Percentiles rank a stretch among this genome's conserved stretches.
phyloP scores from a whole-genome alignment of 2,888 invertebrate genomes.

The Acleris cristana region DNA sequence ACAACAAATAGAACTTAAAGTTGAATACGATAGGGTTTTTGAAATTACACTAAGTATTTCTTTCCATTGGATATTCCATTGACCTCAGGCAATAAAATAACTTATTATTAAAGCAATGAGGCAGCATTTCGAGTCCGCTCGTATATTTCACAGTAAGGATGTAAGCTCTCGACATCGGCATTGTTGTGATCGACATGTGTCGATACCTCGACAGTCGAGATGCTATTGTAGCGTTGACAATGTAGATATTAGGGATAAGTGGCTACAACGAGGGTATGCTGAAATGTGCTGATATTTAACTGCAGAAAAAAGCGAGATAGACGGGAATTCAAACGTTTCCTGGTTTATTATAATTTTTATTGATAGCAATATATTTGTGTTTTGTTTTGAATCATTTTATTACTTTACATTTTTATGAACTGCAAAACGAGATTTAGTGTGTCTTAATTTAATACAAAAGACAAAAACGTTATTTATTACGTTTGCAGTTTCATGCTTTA shows the following conservation, averaged over 20 bases:
- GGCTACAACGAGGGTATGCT: conserved; percentile 34
- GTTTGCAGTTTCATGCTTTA: too few species aligned
- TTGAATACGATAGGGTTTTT: conserved; percentile 13
- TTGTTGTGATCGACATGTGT: conserved; percentile 72
- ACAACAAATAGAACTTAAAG: conserved; percentile 47
- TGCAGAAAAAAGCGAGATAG: conserved; percentile 19
- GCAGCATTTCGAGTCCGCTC: neutral
- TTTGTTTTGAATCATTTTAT: neutral
- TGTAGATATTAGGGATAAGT: conserved; percentile 35
- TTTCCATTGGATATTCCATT: conserved; percentile 15
- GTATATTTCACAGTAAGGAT: conserved; percentile 50
- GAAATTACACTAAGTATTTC: neutral
- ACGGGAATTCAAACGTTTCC: conserved; percentile 24
- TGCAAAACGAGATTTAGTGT: too few species aligned
- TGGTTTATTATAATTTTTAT: neutral
- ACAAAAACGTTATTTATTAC: too few species aligned
- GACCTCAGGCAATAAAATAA: conserved; percentile 41
- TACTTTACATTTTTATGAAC: too few species aligned
- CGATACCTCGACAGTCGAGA: conserved; percentile 61
- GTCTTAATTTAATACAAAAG: too few species aligned
- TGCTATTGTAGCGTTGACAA: conserved; percentile 48
- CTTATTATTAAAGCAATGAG: conserved; percentile 26
- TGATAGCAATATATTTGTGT: neutral
- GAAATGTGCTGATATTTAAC: conserved; percentile 33
- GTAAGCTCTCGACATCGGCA: conserved; percentile 63